Base-by-base conservation (phyloP, 2,113 vertebrate species). In the Sebastes schlegelii region DNA sequence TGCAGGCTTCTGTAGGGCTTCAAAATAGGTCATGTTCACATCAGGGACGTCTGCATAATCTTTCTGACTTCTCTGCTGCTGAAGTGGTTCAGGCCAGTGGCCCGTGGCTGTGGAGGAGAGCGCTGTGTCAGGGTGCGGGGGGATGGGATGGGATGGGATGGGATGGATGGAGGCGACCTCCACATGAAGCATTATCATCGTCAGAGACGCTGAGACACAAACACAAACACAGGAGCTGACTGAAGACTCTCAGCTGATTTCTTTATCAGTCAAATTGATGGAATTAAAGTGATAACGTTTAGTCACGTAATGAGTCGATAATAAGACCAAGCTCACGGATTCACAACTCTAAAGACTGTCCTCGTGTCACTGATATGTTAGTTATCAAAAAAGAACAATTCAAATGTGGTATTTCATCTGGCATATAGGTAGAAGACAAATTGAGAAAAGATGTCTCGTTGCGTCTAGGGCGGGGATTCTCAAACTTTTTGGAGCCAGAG, bases 21-120 rank as follows among this genome's bases (percentile, higher is more conserved):
- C 57, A 88, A 94, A 94, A 92, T 94, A 94, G 93, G 91, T 94
- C 92, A 94, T 84, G 87, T 84, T 93, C 89, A 88, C 74, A 93
- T 91, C 89, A 94, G 87, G 77, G 90, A 87, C 69, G 82, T 89
- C 75, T 82, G 83, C 86, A 83, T 88, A 68, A 92, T 93, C 78
- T 91, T 86, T 90, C 70, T 91, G 88, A 93, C 91, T 93, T 74
- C 79, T 86, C 76, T 83, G 86, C 90, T 86, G 87, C 89, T 84
- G 71, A 78, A 93, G 68, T 89, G 86, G 82, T 86, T 90, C 74
- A 90, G 89, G 74, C 82, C 80, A 84, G 82, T 77, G 87, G 85
- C 78, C 81, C 26, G 42, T 42, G 82, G 88, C 80, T 82, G 76
- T 70, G 80, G 79, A 79, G 81, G 16, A 75, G 79, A 77, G 64